phyloP scores from a whole-genome alignment of 2,113 vertebrate genomes.

The Azemiops feae region DNA sequence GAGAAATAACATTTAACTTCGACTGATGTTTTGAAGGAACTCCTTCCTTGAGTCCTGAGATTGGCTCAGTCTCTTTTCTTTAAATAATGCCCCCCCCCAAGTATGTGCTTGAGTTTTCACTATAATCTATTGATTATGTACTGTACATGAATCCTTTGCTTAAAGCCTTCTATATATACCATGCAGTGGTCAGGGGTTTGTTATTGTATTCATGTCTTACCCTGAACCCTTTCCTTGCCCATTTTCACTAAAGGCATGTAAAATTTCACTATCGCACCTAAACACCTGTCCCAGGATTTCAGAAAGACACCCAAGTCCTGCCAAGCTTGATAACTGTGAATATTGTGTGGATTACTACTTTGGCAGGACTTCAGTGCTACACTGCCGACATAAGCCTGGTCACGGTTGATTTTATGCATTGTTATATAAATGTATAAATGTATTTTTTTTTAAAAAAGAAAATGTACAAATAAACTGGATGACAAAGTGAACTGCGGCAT shows the following conservation, averaged over 20 bases:
- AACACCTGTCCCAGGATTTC: constrained; percentile 4
- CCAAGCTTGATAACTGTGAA: not conserved
- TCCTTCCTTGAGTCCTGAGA: not conserved
- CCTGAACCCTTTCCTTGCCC: not conserved
- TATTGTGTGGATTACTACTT: not conserved
- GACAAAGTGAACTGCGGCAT: constrained; percentile 54
- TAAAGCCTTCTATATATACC: not conserved
- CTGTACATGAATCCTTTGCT: not conserved
- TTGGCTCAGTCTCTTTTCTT: not conserved
- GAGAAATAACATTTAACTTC: not conserved
- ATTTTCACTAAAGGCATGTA: not conserved
- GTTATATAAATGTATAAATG: constrained; percentile 41
- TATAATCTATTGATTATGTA: not conserved
- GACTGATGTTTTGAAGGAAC: not conserved
- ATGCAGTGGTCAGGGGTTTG: fast-evolving
- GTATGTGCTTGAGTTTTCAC: too few relatives aligned
- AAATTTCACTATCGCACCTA: constrained; percentile 23
- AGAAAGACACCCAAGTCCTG: constrained; percentile 14
- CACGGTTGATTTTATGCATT: constrained; percentile 65
- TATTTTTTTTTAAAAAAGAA: constrained; percentile 63
- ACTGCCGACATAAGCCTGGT: constrained; percentile 44
- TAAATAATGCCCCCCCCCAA: not conserved
- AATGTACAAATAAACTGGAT: constrained; percentile 64
- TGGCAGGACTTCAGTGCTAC: constrained; percentile 41
- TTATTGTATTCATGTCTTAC: not conserved